Conservation (phyloP, 1,140 invertebrate species). For the Drosophila busckii region DNA sequence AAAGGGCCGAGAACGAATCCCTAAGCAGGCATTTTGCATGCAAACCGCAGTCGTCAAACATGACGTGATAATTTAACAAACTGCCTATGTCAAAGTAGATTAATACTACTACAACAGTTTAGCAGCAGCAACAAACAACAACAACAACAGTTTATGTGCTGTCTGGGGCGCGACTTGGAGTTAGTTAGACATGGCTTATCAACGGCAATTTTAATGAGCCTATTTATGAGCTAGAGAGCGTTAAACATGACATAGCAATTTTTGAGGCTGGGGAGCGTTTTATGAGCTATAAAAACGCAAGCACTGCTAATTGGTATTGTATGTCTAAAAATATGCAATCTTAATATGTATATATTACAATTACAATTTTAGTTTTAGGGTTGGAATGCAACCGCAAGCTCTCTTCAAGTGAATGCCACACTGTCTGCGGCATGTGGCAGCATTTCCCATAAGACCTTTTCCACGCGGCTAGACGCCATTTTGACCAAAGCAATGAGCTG, state of each 20-base stretch:
- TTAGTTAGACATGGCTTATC: conserved; percentile 1
- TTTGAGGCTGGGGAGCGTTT: no score
- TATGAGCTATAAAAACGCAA: no score
- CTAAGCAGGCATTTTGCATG: conserved; percentile 24
- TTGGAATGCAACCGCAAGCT: no score
- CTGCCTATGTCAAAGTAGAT: conserved; percentile 31
- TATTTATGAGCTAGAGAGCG: no score
- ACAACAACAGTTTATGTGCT: conserved; percentile 64
- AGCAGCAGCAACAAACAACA: conserved; percentile 46
- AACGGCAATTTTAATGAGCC: conserved; percentile 28
- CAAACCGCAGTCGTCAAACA: conserved; percentile 22
- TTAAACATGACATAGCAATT: no score
- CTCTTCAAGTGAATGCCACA: no score
- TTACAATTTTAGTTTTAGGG: no score
- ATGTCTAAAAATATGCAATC: no score
- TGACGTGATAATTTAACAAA: conserved; percentile 54
- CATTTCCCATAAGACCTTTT: conserved; percentile 52
- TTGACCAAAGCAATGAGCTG: conserved; percentile 29
- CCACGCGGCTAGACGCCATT: conserved; percentile 47
- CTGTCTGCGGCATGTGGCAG: conserved; percentile 61
- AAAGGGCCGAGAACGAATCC: background rate
- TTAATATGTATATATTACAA: no score
- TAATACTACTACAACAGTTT: no score
- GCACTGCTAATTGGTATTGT: no score
- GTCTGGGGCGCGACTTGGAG: conserved; percentile 52